Evolutionary conservation across 1,140 invertebrate species (phyloP).

Genomic region (Homalodisca vitripennis): DNA sequence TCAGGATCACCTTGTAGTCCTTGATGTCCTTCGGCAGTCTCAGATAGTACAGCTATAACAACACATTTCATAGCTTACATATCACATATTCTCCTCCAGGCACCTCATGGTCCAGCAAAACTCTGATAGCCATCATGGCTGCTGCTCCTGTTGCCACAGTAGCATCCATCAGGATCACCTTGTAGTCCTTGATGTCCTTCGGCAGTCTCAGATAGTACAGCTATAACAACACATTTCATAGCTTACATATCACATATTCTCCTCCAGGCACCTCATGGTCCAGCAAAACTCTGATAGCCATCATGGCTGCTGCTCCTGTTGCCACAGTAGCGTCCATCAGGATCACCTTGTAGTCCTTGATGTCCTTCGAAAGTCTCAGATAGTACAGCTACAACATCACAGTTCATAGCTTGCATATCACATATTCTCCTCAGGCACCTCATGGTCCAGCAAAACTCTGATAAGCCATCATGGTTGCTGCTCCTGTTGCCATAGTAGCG

Average conservation of each 20-base stretch:
- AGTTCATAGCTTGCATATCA: too few relatives aligned
- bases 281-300: slow-evolving; percentile 95
- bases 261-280: slow-evolving; percentile 97
- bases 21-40: slow-evolving; percentile 96
- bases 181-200: slow-evolving; percentile 96
- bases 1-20: slow-evolving; percentile 94
- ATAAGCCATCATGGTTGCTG: slow-evolving; percentile 99
- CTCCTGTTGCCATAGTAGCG: slow-evolving; percentile 95
- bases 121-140: slow-evolving; percentile 98
- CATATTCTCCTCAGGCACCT: slow-evolving; percentile 95
- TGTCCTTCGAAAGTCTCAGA: slow-evolving; percentile 93
- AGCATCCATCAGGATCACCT: slow-evolving; percentile 97
- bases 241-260: too few relatives aligned
- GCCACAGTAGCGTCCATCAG: slow-evolving; percentile 98
- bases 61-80: too few relatives aligned
- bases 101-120: slow-evolving; percentile 96
- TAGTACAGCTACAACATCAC: slow-evolving; percentile 87
- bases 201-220: slow-evolving; percentile 95
- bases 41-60: slow-evolving; percentile 85
- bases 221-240: too few relatives aligned
- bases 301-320: slow-evolving; percentile 97
- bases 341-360: slow-evolving; percentile 95
- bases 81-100: slow-evolving; percentile 95
- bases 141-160: slow-evolving; percentile 97
- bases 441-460: slow-evolving; percentile 93